Evolutionary conservation across 2,888 invertebrate species (phyloP), one percentile per base, ranked within the genome.

Genomic region (Athripsodes cinereus): DNA sequence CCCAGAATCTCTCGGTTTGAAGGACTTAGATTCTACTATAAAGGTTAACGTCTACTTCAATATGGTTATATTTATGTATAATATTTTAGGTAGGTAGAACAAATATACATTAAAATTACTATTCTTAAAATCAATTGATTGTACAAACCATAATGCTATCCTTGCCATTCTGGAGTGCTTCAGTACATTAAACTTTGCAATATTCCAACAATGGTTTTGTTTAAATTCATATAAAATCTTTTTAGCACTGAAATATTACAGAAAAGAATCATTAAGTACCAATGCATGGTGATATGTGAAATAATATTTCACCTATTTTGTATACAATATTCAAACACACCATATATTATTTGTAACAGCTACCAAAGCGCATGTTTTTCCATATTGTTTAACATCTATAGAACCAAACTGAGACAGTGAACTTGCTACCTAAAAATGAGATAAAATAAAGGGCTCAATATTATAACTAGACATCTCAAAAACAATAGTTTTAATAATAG

Each of bases 101-200:
- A n/a, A n/a, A n/a, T n/a, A n/a, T n/a, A n/a, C n/a, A n/a, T n/a
- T n/a, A n/a, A n/a, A n/a, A n/a, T n/a, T n/a, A n/a, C n/a, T n/a
- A n/a, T n/a, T n/a, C n/a, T n/a, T n/a, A n/a, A 46, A 13, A 20
- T 53, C 1, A 18, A 31, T 53, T 35, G 52, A 55, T 21, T 44
- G 44, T 51, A 63, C 67, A 59, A 64, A 72, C 72, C 71, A 73
- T 16, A 74, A 50, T 34, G 69, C 53, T 18, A 68, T 62, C 59
- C 67, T 67, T n/a, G 67, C 64, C 3, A 66, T 57, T 1, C 64
- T 65, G 2, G 71, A 71, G 64, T 74, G 73, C 59, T 66, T 69
- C 66, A 72, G 68, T n/a, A 68, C 64, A 55, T 66, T 72, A 65
- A 74, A 76, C 35, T 69, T 68, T 2, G 67, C 64, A 21, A 76